Evolutionary conservation across 2,797 vertebrate species (phyloP), one percentile per base, ranked within the genome.

Genomic region (Chaetodon trifasciatus): DNA sequence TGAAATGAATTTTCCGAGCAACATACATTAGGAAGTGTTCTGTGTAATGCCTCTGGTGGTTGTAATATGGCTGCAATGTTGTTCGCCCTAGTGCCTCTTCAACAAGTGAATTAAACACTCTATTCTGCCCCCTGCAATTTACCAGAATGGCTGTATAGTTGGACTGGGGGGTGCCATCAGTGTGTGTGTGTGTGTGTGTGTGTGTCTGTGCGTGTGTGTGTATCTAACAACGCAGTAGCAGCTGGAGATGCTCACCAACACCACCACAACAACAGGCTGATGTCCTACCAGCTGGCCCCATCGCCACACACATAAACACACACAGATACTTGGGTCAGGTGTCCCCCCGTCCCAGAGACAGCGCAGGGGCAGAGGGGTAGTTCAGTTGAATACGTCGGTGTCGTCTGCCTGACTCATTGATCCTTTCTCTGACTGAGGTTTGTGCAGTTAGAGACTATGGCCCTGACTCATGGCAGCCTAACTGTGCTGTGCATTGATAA

Each of bases 91-190:
- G 16, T 78, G 73, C 70, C 79, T 88, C 82, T 81, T 92, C 67
- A 92, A 89, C 82, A 85, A 90, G 84, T 91, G 79, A 90, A 86
- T 89, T 84, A 88, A 89, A 89, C 86, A 84, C 81, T 78, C 68
- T 86, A 89, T 95, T 94, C 82, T 90, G 78, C 74, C 81, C 79
- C 70, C 66, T 78, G 83, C 84, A 83, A 83, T 89, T 89, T 80
- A 81, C 37, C 79, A 83, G 71, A 81, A 88, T 75, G 76, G 79
- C 71, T 71, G 79, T 82, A 82, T 70, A 81, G 76, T 77, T 46
- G 28, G 61, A 85, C 79, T 42, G 57, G 81, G 55, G 11, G 49
- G 67, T 46, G 46, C 65, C 78, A 76, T 67, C 47, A 6, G 23
- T 68, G 49, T 67, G 47, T 56, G 60, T 64, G 66, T 56, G 49